phyloP scores from a whole-genome alignment of 2,113 vertebrate genomes.

The Elachura formosa region DNA sequence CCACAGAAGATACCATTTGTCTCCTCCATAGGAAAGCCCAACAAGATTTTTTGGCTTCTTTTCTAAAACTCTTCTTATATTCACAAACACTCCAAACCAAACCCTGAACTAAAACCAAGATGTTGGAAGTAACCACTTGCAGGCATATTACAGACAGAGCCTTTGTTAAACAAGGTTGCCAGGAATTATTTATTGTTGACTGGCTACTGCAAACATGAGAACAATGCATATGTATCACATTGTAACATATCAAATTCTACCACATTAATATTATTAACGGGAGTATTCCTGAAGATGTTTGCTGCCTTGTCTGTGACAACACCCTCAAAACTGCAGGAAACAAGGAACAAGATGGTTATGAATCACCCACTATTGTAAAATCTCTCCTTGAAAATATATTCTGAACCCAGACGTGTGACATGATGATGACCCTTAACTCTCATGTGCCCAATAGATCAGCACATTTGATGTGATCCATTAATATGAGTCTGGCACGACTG shows the following conservation, averaged over 20 bases:
- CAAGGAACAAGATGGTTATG: not conserved
- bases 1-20: not conserved
- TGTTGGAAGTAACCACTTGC: not conserved
- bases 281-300: not conserved
- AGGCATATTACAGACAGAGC: not conserved
- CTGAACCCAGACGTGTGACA: not conserved
- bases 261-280: not conserved
- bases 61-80: not conserved
- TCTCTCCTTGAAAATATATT: not conserved
- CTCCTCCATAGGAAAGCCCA: not conserved
- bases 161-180: not conserved
- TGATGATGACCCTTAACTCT: not conserved
- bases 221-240: not conserved
- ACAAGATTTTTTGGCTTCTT: not conserved
- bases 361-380: not conserved
- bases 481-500: not conserved
- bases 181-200: constrained; percentile 15
- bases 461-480: not conserved
- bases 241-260: not conserved
- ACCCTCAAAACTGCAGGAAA: not conserved
- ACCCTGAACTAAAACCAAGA: not conserved
- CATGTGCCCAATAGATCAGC: not conserved
- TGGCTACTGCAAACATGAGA: not conserved
- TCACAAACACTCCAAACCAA: constrained; percentile 1
- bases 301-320: not conserved